Base-by-base conservation (phyloP, 2,888 invertebrate species). In the Scaptomyza caliginosa region DNA sequence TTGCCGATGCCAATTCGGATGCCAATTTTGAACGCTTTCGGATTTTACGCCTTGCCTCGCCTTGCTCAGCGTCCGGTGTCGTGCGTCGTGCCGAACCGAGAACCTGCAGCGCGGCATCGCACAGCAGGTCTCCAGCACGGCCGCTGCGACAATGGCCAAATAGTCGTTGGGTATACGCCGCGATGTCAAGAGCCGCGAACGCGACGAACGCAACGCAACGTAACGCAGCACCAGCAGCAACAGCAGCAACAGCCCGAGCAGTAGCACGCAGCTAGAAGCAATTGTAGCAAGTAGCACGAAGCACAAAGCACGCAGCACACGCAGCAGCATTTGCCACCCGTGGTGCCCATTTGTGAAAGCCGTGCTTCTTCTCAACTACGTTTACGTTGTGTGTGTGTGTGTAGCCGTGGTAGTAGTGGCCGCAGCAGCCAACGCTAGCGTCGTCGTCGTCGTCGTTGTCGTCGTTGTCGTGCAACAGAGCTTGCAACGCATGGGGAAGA, bases 81-180 rank as follows among this genome's bases (percentile, higher is more conserved):
- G 77, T 74, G 74, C 66, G 43, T 45, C 26, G 43, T 26, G 46
- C 30, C 46, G 46, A 16, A 16, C 71, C 34, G 34, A 34, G 77
- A 70, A 74, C 63, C 63, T 50, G 58, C 62, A 62, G 72, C 75
- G 28, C 42, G 42, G 45, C 57, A 56, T 49, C 63, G 56, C 26
- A 56, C 51, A 40, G 55, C 54, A 55, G 83, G 89, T 87, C 89
- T 89, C 87, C 86, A 89, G 89, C 88, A 88, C 77, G 67, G 72
- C 68, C 76, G 79, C 74, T 74, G 79, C 75, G 71, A 75, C 69
- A 77, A 67, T 74, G 77, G 70, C 77, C 67, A 81, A 79, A 82
- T 85, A 89, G 89, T 89, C 89, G 90, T 89, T 89, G 89, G 85
- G 88, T 85, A 89, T 81, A 89, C 90, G 90, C 86, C 90, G 89